Base-by-base conservation (phyloP, 2,113 vertebrate genomes). In the Pomatorhinus ruficollis region DNA sequence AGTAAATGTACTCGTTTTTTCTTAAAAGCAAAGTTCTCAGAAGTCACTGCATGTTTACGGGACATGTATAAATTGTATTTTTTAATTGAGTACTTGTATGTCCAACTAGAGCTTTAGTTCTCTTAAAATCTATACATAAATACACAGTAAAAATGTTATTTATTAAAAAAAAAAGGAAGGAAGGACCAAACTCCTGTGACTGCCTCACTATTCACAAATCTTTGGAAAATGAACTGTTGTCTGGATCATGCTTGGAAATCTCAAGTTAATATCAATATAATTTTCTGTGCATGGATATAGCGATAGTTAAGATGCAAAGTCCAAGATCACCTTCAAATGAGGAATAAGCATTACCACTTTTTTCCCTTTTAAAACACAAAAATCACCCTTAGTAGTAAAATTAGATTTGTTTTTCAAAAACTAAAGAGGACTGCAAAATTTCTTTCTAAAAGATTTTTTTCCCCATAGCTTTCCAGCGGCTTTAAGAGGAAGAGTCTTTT, bases 11-110 rank as follows among this genome's bases (percentile, higher is more conserved):
- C 52, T 44, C 63, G 22, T 4, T 53, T 65, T 61, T 72, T 72
- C 37, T 22, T 40, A 31, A 71, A 87, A 81, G 47, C 12, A 31
- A 71, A 78, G 19, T 63, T 87, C n/a, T 63, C 69, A 71, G 39
- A 77, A 68, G 21, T 56, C 60, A 45, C 9, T 45, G 23, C 17
- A 75, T 61, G 84, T 87, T 76, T 33, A 68, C 5, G 66, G 0
- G 0, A 31, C 0, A 0, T 22, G 14, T 39, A 63, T 5, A 52
- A 71, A 57, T 39, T 52, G 5, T 22, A 33, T n/a, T 77, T 31
- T 24, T 83, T 42, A 50, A 71, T 11, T 24, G 22, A 53, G 31
- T 72, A 61, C 27, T 61, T 66, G 52, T 23, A 24, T 30, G 6
- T 86, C 33, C 52, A 39, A 20, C 19, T 64, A 69, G 28, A 89